phyloP scores from a whole-genome alignment of 2,113 vertebrate genomes.

The Ellobius talpinus region DNA sequence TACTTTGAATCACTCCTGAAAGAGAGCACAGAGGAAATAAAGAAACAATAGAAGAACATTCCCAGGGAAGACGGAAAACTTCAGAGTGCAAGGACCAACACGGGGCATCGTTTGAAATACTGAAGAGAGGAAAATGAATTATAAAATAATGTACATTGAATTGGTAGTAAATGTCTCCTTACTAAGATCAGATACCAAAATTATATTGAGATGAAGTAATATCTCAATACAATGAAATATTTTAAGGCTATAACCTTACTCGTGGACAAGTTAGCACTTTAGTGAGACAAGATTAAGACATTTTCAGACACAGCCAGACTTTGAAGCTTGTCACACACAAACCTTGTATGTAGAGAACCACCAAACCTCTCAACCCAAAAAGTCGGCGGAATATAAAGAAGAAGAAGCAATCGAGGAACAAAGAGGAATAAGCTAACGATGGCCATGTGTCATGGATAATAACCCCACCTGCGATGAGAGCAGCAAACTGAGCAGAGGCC shows the following conservation, averaged over 20 bases:
- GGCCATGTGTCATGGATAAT: neutral
- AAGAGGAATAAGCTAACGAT: neutral
- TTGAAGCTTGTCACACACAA: slow-evolving; percentile 2
- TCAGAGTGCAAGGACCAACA: neutral
- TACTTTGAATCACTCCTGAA: slow-evolving; percentile 41
- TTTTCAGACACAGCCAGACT: slow-evolving; percentile 30
- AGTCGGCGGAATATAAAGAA: neutral
- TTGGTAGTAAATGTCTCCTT: slow-evolving; percentile 3
- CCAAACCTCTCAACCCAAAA: neutral
- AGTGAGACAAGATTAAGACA: slow-evolving; percentile 9
- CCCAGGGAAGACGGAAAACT: neutral
- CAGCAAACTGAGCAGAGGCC: neutral
- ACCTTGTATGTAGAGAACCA: slow-evolving; percentile 28
- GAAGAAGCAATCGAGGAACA: neutral
- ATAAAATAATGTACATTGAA: neutral
- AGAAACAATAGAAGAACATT: slow-evolving; percentile 48
- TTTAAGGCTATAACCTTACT: slow-evolving; percentile 54
- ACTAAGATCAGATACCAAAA: slow-evolving; percentile 45
- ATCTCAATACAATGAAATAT: slow-evolving; percentile 20
- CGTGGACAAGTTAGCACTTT: neutral
- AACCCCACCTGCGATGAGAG: neutral
- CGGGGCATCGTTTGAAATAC: neutral
- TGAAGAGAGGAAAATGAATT: neutral
- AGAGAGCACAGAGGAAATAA: slow-evolving; percentile 30
- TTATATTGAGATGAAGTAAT: slow-evolving; percentile 21